These are phyloP conservation scores for Girardia tigrina DNA, from an alignment of 2,888 invertebrate genomes.

Conservation along the genomic window DNA sequence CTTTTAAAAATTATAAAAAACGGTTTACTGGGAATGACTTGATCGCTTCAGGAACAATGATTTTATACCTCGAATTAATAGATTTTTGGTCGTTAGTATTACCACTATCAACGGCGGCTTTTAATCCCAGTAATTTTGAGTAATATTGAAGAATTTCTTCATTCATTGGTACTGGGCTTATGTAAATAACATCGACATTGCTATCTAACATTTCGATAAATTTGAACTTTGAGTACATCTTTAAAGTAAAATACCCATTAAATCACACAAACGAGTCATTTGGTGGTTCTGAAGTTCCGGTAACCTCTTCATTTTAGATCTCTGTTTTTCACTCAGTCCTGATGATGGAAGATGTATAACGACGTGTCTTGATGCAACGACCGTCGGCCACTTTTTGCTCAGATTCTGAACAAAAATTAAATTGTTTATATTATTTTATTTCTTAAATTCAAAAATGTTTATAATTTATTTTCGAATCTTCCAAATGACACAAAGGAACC, in stretches of 20 bases:
- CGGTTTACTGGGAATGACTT: constrained; percentile 44
- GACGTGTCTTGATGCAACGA: constrained; percentile 43
- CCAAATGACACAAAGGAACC: too few relatives aligned
- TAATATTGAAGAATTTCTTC: constrained; percentile 50
- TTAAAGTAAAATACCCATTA: constrained; percentile 41
- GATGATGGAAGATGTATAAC: constrained; percentile 49
- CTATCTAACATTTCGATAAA: constrained; percentile 42
- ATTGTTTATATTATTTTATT: too few relatives aligned
- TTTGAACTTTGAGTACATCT: not conserved
- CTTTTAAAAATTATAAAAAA: not conserved
- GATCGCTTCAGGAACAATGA: constrained; percentile 49
- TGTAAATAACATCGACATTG: constrained; percentile 50
- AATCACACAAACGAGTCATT: constrained; percentile 49
- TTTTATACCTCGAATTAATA: constrained; percentile 44
- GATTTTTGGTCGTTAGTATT: constrained; percentile 45
- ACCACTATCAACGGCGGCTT: constrained; percentile 45
- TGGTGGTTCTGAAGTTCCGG: constrained; percentile 47
- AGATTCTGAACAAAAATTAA: constrained; percentile 28
- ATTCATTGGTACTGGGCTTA: constrained; percentile 48
- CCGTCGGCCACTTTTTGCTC: constrained; percentile 42
- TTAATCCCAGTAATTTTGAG: constrained; percentile 46
- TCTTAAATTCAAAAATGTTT: too few relatives aligned
- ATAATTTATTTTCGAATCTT: too few relatives aligned
- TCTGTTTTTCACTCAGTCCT: constrained; percentile 44
- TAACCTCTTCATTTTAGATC: constrained; percentile 45